Conservation (phyloP, 2,888 invertebrate genomes). For the Ommatoiulus sabulosus region DNA sequence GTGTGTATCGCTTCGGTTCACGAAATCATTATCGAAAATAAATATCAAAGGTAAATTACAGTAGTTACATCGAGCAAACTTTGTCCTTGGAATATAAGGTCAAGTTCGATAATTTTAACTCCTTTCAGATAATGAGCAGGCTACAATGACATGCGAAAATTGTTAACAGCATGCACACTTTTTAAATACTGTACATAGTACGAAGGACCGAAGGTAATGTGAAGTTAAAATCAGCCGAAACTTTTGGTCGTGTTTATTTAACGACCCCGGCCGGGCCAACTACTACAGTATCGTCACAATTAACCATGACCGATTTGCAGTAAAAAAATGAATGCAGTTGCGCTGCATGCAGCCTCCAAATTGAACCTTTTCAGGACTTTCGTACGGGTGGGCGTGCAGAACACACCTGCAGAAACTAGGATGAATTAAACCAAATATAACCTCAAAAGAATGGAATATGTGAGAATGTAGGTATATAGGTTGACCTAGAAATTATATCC, state of each 20-base stretch:
- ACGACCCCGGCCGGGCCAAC: too few species aligned
- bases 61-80: neutral
- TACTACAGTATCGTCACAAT: too few species aligned
- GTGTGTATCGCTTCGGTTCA: neutral
- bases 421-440: constrained; percentile 9
- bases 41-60: neutral
- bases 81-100: neutral
- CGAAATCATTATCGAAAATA: neutral
- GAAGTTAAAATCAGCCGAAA: too few species aligned
- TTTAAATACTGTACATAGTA: too few species aligned
- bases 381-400: neutral
- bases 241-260: too few species aligned
- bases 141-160: neutral
- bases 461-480: neutral
- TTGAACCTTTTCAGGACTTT: neutral
- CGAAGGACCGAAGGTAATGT: too few species aligned
- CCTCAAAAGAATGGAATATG: neutral
- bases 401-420: neutral
- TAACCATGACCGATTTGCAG: too few species aligned
- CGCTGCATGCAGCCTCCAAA: neutral
- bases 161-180: too few species aligned
- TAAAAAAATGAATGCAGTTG: neutral
- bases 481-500: neutral
- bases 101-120: constrained; percentile 17
- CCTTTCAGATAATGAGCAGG: neutral